phyloP scores from a whole-genome alignment of 2,888 invertebrate species.

The Thyatira batis region DNA sequence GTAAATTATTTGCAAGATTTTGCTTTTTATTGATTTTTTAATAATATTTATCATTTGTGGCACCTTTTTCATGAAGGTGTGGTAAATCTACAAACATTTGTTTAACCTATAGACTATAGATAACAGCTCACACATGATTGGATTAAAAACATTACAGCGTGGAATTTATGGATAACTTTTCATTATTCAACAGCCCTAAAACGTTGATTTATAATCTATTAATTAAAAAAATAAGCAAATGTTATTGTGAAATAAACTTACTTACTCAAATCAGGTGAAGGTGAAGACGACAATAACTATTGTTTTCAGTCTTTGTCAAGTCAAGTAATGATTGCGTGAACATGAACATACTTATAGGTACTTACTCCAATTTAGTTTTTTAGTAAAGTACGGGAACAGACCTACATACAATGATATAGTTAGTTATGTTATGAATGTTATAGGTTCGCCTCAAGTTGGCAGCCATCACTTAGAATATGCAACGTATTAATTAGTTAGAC shows the following conservation, averaged over 20 bases:
- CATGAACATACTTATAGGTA: slow-evolving; percentile 9
- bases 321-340: slow-evolving; percentile 18
- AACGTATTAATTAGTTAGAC: too few species aligned
- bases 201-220: not conserved
- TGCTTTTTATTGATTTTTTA: too few species aligned
- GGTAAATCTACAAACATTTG: slow-evolving; percentile 15
- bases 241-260: not conserved
- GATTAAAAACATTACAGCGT: not conserved
- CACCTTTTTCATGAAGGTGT: too few species aligned
- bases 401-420: slow-evolving; percentile 20
- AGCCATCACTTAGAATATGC: slow-evolving; percentile 49
- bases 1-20: too few species aligned
- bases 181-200: not conserved
- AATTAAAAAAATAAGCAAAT: not conserved
- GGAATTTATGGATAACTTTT: not conserved
- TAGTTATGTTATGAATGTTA: too few species aligned
- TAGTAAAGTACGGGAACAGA: slow-evolving; percentile 5
- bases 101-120: slow-evolving; percentile 8
- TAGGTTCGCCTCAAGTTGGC: slow-evolving; percentile 32
- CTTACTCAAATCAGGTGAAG: slow-evolving; percentile 30
- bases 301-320: slow-evolving; percentile 33
- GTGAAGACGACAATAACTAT: slow-evolving; percentile 29
- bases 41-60: too few species aligned
- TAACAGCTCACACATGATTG: not conserved
- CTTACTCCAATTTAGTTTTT: not conserved